Conservation (phyloP, 2,113 vertebrate species). For the Mastomys coucha region DNA sequence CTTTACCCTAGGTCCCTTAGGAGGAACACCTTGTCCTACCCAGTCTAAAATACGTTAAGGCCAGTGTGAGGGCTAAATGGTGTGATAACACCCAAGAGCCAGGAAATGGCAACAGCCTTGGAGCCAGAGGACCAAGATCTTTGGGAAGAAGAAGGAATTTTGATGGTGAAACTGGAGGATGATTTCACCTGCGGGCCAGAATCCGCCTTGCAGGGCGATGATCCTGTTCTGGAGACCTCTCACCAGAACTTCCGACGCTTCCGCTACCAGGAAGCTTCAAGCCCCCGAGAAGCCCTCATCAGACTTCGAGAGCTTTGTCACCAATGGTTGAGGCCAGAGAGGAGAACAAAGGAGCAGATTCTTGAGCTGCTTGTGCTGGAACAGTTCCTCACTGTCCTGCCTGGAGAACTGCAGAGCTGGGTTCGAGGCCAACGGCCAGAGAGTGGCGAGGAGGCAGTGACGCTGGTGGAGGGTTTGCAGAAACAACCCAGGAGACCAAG, state of each 20-base stretch:
- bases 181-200: constrained; percentile 68
- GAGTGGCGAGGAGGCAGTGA: constrained; percentile 82
- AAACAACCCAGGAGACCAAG: constrained; percentile 84
- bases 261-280: constrained; percentile 81
- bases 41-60: constrained; percentile 13
- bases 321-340: constrained; percentile 81
- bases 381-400: constrained; percentile 80
- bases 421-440: constrained; percentile 81
- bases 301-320: constrained; percentile 80
- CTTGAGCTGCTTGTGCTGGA: constrained; percentile 81
- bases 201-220: constrained; percentile 66
- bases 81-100: constrained; percentile 63
- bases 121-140: constrained; percentile 76
- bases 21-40: background rate
- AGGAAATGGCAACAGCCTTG: constrained; percentile 72
- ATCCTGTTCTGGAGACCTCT: constrained; percentile 77
- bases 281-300: constrained; percentile 80
- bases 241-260: constrained; percentile 81
- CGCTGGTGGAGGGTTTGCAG: constrained; percentile 84
- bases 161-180: constrained; percentile 82
- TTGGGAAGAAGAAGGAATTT: constrained; percentile 80
- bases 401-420: constrained; percentile 82
- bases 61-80: constrained; percentile 59
- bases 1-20: constrained; percentile 57
- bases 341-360: constrained; percentile 82